Conservation (phyloP, 2,888 invertebrate genomes). For the Drosophila histrio region DNA sequence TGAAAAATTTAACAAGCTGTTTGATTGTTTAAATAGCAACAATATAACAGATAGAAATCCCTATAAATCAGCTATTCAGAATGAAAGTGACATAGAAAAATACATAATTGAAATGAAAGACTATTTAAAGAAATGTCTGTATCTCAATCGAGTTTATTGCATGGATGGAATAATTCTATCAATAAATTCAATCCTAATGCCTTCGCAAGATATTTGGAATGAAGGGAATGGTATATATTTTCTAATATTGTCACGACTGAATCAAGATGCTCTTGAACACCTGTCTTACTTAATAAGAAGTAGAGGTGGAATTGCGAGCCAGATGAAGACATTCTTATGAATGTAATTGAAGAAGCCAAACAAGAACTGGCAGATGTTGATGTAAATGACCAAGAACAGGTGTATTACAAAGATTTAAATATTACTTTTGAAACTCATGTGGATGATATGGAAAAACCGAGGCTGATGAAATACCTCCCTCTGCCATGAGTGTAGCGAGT, state of each 20-base stretch:
- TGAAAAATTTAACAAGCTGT: conserved; percentile 9
- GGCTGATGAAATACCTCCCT: neutral
- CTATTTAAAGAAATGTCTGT: conserved; percentile 9
- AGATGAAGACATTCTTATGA: too few species aligned
- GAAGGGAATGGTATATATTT: too few species aligned
- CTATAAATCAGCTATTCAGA: conserved; percentile 4
- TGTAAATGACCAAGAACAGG: neutral
- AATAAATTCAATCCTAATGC: too few species aligned
- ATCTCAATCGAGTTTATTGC: neutral
- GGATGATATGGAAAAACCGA: neutral
- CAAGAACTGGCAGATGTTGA: conserved; percentile 26
- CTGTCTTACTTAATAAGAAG: conserved; percentile 19
- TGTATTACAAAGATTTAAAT: neutral
- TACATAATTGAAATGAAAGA: conserved; percentile 12
- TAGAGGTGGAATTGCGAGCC: conserved; percentile 12
- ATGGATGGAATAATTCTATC: too few species aligned
- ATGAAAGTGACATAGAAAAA: conserved; percentile 3
- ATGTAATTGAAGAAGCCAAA: too few species aligned
- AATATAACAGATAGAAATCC: neutral
- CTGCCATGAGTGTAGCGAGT: neutral
- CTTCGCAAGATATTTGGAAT: too few species aligned
- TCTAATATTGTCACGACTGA: conserved; percentile 4
- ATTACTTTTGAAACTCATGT: neutral
- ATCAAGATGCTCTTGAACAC: too few species aligned
- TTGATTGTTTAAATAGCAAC: too few species aligned